phyloP scores from a whole-genome alignment of 1,140 invertebrate genomes.

The Drosophila kikkawai region DNA sequence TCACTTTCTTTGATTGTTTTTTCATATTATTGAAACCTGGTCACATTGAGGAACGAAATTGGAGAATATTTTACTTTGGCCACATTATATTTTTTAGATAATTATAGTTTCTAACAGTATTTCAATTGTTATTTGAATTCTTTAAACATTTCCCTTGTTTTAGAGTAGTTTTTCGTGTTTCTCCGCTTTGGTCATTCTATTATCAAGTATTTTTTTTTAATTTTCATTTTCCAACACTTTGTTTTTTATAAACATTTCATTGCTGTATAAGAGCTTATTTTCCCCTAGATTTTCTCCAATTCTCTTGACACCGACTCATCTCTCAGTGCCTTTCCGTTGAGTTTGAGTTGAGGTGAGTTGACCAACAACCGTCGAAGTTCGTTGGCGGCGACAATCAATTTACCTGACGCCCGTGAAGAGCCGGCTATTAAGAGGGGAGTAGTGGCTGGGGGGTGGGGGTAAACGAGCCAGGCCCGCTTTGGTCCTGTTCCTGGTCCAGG shows the following conservation, averaged over 20 bases:
- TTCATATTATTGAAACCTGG: no score
- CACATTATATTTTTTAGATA: not conserved
- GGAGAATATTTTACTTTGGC: not conserved
- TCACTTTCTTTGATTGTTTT: no score
- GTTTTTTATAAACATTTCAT: not conserved
- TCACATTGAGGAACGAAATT: not conserved
- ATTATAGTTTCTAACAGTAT: no score
- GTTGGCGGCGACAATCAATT: constrained; percentile 81
- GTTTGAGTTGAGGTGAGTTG: constrained; percentile 64
- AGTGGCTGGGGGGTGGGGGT: not conserved
- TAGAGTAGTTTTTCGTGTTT: not conserved
- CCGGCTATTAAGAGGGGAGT: not conserved
- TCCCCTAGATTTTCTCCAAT: not conserved
- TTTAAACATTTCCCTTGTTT: no score
- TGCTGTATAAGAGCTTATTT: not conserved
- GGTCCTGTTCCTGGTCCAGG: not conserved
- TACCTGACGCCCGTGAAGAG: constrained; percentile 60
- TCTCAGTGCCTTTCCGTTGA: constrained; percentile 17
- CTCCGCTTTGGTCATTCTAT: not conserved
- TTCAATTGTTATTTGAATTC: no score
- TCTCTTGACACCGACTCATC: not conserved
- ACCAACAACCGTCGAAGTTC: constrained; percentile 78
- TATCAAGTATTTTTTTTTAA: not conserved
- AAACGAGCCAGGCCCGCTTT: not conserved
- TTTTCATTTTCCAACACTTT: no score